Evolutionary conservation across 2,888 invertebrate genomes (phyloP).

Genomic region (Torymus tubicola): DNA sequence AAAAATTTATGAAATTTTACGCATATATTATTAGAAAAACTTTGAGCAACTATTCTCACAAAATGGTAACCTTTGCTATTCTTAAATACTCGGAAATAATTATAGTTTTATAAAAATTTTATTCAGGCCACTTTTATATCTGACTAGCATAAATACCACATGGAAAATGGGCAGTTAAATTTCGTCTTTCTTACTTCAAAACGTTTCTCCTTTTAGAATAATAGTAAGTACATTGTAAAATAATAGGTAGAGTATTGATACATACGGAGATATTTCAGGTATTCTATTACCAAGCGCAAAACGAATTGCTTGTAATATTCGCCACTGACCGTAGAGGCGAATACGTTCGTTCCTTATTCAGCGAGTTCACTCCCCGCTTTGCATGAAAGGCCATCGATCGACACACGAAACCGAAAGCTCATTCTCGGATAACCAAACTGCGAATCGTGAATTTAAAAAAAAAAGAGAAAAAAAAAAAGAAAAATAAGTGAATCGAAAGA

Average conservation of each 20-base stretch:
- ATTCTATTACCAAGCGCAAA: not conserved
- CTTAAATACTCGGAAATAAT: not conserved
- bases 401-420: too few relatives aligned
- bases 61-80: slow-evolving; percentile 10
- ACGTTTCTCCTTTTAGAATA: too few relatives aligned
- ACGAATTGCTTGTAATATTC: not conserved
- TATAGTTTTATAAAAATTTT: too few relatives aligned
- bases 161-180: too few relatives aligned
- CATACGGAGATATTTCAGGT: too few relatives aligned
- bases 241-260: too few relatives aligned
- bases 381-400: not conserved
- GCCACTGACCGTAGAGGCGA: not conserved
- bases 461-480: slow-evolving; percentile 15
- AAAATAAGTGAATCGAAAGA: slow-evolving; percentile 22
- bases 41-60: slow-evolving; percentile 23
- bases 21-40: not conserved
- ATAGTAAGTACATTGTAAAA: too few relatives aligned
- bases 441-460: slow-evolving; percentile 36
- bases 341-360: not conserved
- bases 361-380: slow-evolving; percentile 34
- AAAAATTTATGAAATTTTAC: not conserved
- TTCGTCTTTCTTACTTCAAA: too few relatives aligned
- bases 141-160: too few relatives aligned
- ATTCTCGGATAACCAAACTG: slow-evolving; percentile 1
- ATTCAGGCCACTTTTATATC: too few relatives aligned